These are phyloP conservation scores for Reticulitermes speratus DNA, from an alignment of 1,140 invertebrate species.

Conservation along the genomic window DNA sequence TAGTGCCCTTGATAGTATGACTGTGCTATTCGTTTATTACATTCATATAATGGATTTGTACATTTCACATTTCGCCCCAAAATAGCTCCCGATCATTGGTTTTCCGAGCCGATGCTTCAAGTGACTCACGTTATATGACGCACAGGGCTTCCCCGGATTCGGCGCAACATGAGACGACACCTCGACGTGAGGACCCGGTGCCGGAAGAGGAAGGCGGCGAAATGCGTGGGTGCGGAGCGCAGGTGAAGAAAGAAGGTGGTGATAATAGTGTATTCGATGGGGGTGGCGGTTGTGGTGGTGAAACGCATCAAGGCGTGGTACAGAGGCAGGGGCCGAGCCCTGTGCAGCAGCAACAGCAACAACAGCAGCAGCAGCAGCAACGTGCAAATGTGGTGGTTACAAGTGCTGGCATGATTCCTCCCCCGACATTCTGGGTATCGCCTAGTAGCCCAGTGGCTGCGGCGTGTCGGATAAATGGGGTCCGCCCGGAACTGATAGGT, in stretches of 20 bases:
- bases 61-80: background rate
- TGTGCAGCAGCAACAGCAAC: constrained; percentile 42
- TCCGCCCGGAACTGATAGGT: constrained; percentile 75
- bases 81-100: background rate
- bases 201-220: constrained; percentile 28
- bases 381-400: constrained; percentile 47
- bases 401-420: constrained; percentile 40
- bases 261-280: constrained; percentile 57
- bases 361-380: constrained; percentile 46
- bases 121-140: constrained; percentile 16
- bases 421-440: constrained; percentile 35
- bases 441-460: constrained; percentile 26
- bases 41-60: background rate
- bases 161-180: constrained; percentile 46
- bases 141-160: constrained; percentile 44
- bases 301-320: background rate
- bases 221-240: constrained; percentile 42
- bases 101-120: background rate
- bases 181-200: constrained; percentile 36
- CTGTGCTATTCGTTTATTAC: background rate
- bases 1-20: background rate
- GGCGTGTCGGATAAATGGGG: constrained; percentile 63
- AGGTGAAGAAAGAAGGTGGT: constrained; percentile 50
- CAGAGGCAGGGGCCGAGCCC: background rate
- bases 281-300: constrained; percentile 37